Evolutionary conservation across 2,797 vertebrate genomes (phyloP), one percentile per base, ranked within the genome.

Genomic region (Philypnodon macrostomus): DNA sequence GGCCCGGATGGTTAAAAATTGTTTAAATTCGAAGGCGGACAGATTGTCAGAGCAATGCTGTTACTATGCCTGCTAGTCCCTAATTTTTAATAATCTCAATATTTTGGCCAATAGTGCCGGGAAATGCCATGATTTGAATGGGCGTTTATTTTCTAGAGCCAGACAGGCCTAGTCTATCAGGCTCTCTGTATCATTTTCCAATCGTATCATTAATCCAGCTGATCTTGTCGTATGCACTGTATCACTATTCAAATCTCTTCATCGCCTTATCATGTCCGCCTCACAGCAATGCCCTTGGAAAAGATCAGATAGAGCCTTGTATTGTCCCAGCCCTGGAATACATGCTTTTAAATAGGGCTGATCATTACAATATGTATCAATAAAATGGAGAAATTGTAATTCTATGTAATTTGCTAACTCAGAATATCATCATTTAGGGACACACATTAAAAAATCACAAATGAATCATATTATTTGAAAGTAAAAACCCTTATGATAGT

Each of bases 241-340:
- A 86, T 84, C 71, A 71, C 73, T 84, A 67, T 81, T 83, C 80
- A 84, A 76, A 88, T 88, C 85, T 78, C 52, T 79, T 88, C 81
- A 87, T 87, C 82, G 47, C 68, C 79, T 88, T 85, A 87, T 81
- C 81, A 70, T 70, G 74, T 75, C 70, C 69, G 58, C 54, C 66
- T 64, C 17, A 8, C 39, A 39, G 32, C 54, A 69, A 63, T 15
- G 78, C 58, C 81, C 81, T 86, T 83, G 79, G 60, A 62, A 62
- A 58, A 67, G 40, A 44, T 18, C 27, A 1, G 39, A n/a, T n/a
- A n/a, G n/a, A n/a, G n/a, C n/a, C n/a, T n/a, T 42, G 14, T 42
- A 21, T 19, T 26, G 38, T 39, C n/a, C 13, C 37, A 39, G 19
- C 19, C 37, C 23, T 27, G 39, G 15, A 41, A 27, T 14, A 23